Conservation (phyloP, 2,888 invertebrate species). For the Scaptomyza reducta region DNA sequence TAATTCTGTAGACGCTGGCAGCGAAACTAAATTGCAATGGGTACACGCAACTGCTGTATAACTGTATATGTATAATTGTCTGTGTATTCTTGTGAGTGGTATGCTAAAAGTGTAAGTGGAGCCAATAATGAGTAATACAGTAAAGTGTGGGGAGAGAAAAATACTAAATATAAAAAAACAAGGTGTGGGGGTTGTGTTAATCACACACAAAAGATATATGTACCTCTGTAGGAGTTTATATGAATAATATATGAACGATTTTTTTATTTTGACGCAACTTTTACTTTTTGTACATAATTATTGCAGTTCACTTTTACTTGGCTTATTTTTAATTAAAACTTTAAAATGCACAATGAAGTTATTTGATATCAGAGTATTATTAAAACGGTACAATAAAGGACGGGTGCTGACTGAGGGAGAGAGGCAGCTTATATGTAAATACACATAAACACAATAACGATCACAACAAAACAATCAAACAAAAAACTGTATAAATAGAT, state of each 20-base stretch:
- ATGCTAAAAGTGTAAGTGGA: slow-evolving; percentile 56
- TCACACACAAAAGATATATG: background rate
- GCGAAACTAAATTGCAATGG: slow-evolving; percentile 58
- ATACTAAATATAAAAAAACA: slow-evolving; percentile 16
- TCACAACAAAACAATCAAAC: slow-evolving; percentile 43
- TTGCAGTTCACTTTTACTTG: slow-evolving; percentile 55
- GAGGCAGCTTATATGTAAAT: slow-evolving; percentile 23
- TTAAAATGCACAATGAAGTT: slow-evolving; percentile 54
- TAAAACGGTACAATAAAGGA: slow-evolving; percentile 19
- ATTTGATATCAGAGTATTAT: slow-evolving; percentile 23
- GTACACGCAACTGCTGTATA: slow-evolving; percentile 40
- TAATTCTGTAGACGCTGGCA: slow-evolving; percentile 24
- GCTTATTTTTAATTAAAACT: slow-evolving; percentile 32
- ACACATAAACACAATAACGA: slow-evolving; percentile 46
- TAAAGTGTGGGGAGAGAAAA: slow-evolving; percentile 18
- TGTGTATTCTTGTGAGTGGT: slow-evolving; percentile 27
- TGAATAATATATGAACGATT: slow-evolving; percentile 26
- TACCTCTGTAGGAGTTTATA: slow-evolving; percentile 23
- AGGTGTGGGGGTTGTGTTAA: slow-evolving; percentile 44
- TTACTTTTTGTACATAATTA: slow-evolving; percentile 64
- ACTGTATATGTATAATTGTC: slow-evolving; percentile 1
- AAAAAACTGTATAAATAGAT: slow-evolving; percentile 62
- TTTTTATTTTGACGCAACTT: slow-evolving; percentile 46
- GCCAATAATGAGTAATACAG: slow-evolving; percentile 64
- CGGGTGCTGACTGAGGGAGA: slow-evolving; percentile 14